phyloP scores from a whole-genome alignment of 2,113 vertebrate species.

The Pluvianellus socialis region DNA sequence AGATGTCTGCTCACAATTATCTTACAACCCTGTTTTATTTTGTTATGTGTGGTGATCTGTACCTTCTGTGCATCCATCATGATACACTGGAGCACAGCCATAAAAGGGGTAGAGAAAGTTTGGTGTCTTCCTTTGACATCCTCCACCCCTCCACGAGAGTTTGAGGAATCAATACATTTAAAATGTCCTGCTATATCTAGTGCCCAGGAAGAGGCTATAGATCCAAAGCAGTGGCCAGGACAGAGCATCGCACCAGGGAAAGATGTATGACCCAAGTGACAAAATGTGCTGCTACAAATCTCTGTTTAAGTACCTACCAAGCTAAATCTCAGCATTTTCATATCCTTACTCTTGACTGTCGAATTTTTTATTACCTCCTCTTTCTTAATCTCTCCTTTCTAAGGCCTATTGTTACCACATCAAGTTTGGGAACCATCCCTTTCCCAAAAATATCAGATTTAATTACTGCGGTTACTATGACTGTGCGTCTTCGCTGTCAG shows the following conservation, averaged over 20 bases:
- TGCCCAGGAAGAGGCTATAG: background rate
- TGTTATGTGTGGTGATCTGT: background rate
- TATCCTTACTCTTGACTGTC: background rate
- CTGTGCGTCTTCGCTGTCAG: background rate
- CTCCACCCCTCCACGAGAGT: accelerated
- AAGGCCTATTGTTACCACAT: background rate
- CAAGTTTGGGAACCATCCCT: background rate
- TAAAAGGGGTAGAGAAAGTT: background rate
- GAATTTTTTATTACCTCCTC: background rate
- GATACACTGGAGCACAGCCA: background rate
- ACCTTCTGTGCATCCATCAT: background rate
- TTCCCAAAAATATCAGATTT: background rate
- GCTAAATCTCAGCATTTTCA: background rate
- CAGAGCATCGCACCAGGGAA: background rate
- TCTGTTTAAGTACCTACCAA: background rate
- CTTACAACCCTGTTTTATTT: background rate
- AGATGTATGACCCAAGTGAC: background rate
- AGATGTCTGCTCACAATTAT: background rate
- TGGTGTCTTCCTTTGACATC: background rate
- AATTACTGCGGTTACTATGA: background rate
- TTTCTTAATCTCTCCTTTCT: background rate
- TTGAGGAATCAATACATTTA: background rate
- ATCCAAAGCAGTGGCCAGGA: background rate
- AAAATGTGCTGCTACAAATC: background rate
- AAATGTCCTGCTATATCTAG: background rate